These are phyloP conservation scores for Thaumatotibia leucotreta DNA, from an alignment of 1,140 invertebrate genomes.

Conservation along the genomic window DNA sequence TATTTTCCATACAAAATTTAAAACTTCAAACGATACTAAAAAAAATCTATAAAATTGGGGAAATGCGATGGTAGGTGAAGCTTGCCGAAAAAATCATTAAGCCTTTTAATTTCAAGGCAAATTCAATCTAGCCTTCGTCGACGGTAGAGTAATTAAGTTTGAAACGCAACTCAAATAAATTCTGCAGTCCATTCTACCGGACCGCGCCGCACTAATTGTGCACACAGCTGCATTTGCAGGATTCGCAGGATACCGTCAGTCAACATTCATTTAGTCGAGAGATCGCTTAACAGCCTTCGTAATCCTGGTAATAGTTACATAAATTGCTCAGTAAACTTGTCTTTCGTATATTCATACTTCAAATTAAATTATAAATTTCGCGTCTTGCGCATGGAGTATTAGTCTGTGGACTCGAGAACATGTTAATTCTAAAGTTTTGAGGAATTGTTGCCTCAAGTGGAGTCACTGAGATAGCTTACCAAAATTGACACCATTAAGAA, in stretches of 20 bases:
- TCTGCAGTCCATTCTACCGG: not conserved
- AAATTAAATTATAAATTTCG: too few species aligned
- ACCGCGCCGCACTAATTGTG: slow-evolving; percentile 13
- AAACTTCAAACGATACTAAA: too few species aligned
- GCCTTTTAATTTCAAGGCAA: not conserved
- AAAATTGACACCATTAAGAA: too few species aligned
- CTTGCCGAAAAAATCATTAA: not conserved
- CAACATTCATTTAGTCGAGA: slow-evolving; percentile 15
- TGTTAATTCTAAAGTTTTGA: too few species aligned
- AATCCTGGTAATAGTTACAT: not conserved
- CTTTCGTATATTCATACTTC: too few species aligned
- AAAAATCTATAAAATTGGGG: too few species aligned
- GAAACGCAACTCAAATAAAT: slow-evolving; percentile 13
- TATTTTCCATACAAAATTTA: too few species aligned
- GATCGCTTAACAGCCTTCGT: not conserved
- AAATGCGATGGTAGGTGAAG: too few species aligned
- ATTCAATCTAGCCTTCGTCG: not conserved
- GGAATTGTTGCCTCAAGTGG: too few species aligned
- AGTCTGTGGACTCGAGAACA: too few species aligned
- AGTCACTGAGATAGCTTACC: too few species aligned
- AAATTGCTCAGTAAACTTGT: not conserved
- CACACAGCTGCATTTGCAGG: slow-evolving; percentile 14
- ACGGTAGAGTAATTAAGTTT: slow-evolving; percentile 4
- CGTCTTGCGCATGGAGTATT: too few species aligned
- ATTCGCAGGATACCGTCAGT: not conserved